Conservation (phyloP, 2,888 invertebrate species). For the Caenorhabditis sp. region DNA sequence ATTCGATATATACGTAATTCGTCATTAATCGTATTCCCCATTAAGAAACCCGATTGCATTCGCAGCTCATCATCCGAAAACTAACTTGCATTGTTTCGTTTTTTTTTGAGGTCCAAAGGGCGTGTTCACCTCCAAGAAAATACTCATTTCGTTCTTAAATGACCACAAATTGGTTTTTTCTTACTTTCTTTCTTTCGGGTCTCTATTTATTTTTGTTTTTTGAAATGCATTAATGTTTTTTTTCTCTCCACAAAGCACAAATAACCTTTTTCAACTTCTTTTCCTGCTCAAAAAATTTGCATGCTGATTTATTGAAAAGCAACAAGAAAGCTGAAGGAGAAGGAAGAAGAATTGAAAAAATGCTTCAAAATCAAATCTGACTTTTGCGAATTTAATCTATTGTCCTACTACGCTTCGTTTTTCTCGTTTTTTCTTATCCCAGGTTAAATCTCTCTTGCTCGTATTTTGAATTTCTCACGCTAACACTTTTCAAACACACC, state of each 20-base stretch:
- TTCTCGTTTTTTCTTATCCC: background rate
- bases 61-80: background rate
- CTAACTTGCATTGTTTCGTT: background rate
- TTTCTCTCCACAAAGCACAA: background rate
- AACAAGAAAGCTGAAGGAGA: background rate
- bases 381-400: slow-evolving; percentile 38
- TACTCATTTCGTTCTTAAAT: background rate
- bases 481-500: too few species aligned
- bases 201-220: background rate
- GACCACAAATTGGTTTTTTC: background rate
- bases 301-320: background rate
- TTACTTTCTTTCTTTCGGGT: background rate
- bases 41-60: background rate
- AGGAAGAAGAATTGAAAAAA: background rate
- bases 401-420: slow-evolving; percentile 14
- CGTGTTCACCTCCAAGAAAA: background rate
- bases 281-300: background rate
- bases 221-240: background rate
- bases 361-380: slow-evolving; percentile 45
- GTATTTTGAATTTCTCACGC: background rate
- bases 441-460: background rate
- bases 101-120: background rate
- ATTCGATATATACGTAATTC: background rate
- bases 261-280: background rate
- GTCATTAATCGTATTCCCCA: background rate